Evolutionary conservation across 2,113 vertebrate genomes (phyloP).

Genomic region (Scortum barcoo): DNA sequence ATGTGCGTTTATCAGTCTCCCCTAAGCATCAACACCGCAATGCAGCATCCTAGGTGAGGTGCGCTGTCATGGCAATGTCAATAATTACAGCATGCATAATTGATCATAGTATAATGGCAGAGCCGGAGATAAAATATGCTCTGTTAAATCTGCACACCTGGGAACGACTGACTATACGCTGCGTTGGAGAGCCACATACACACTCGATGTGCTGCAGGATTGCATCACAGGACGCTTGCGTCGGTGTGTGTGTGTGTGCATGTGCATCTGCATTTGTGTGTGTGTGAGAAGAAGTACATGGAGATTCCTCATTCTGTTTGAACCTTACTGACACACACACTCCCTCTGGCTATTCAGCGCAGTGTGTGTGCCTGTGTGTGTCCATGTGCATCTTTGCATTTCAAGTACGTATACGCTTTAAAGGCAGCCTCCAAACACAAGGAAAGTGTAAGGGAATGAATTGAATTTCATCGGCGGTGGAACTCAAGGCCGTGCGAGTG

Average conservation of each 20-base stretch:
- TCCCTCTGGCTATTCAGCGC: constrained; percentile 72
- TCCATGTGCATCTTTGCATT: constrained; percentile 50
- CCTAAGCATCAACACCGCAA: constrained; percentile 74
- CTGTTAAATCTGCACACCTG: constrained; percentile 51
- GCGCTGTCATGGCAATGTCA: constrained; percentile 73
- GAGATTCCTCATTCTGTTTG: constrained; percentile 81
- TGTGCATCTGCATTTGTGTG: constrained; percentile 19
- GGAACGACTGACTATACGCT: constrained; percentile 37
- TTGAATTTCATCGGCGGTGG: constrained; percentile 7
- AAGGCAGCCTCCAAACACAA: constrained; percentile 36
- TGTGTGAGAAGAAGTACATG: constrained; percentile 44
- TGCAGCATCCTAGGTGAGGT: constrained; percentile 71
- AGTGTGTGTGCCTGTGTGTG: constrained; percentile 21
- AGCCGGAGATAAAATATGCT: constrained; percentile 59
- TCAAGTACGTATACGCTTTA: constrained; percentile 39
- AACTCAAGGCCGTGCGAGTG: background rate
- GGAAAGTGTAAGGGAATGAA: constrained; percentile 16
- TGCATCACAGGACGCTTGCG: constrained; percentile 53
- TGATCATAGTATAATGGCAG: constrained; percentile 68
- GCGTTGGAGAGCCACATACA: constrained; percentile 8
- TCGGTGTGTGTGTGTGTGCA: constrained; percentile 11
- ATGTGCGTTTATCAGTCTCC: constrained; percentile 61
- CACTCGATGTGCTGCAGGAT: constrained; percentile 51
- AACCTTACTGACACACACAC: constrained; percentile 74
- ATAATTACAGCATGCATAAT: constrained; percentile 84